A percentile compares a stretch with the other conserved stretches of the same genome.
Evolutionary conservation across 2,888 invertebrate species (phyloP).

Genomic region (Schrankia costaestrigalis): DNA sequence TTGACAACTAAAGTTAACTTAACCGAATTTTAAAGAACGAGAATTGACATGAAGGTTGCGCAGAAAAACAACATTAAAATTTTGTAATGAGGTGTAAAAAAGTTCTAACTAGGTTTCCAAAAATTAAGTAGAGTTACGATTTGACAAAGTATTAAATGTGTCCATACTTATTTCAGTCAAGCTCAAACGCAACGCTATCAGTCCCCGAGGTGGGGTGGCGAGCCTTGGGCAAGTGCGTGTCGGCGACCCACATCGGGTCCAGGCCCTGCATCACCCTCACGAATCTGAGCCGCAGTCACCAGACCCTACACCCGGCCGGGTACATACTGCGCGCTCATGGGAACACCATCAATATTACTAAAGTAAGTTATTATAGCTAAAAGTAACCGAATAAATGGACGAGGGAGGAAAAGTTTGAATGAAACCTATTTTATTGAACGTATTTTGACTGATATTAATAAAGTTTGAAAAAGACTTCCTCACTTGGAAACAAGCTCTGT

Average conservation of each 20-base stretch:
- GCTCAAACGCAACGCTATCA: slow-evolving; percentile 38
- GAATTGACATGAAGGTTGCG: no score
- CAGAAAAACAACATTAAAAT: no score
- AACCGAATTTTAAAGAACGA: no score
- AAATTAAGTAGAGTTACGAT: no score
- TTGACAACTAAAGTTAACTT: no score
- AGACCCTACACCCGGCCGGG: slow-evolving; percentile 52
- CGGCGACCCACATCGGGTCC: slow-evolving; percentile 58
- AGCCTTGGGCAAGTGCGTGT: slow-evolving; percentile 71
- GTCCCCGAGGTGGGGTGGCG: slow-evolving; percentile 12
- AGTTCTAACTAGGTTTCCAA: no score
- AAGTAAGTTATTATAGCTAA: slow-evolving; percentile 24
- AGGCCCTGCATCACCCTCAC: slow-evolving; percentile 22
- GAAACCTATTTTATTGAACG: no score
- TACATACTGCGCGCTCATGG: slow-evolving; percentile 62
- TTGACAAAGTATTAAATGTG: neutral
- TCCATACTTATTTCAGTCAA: slow-evolving; percentile 37
- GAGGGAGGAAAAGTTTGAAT: no score
- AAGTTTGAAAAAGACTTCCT: no score
- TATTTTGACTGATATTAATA: no score
- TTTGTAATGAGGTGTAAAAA: no score
- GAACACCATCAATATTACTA: slow-evolving; percentile 59
- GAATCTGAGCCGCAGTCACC: slow-evolving; percentile 44
- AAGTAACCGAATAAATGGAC: neutral
- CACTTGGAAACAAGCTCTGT: no score